Evolutionary conservation across 2,113 vertebrate species (phyloP).

Genomic region (Ceyx melanurus): DNA sequence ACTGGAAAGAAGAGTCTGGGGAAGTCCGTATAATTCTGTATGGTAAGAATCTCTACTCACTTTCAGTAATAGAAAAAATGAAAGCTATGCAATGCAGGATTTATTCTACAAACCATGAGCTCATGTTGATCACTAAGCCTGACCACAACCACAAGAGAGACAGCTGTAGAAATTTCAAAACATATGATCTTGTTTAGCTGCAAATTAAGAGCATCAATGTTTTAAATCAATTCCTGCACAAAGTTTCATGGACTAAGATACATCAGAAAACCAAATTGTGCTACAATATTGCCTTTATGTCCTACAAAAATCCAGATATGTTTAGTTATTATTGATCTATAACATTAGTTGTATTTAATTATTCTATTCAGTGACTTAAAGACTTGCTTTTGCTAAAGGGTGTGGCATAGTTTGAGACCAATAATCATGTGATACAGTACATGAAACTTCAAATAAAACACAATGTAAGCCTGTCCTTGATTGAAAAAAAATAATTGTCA

Average conservation of each 20-base stretch:
- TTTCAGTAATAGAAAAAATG: not conserved
- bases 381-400: not conserved
- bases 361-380: not conserved
- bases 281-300: not conserved
- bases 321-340: not conserved
- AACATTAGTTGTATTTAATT: not conserved
- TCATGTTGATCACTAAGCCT: not conserved
- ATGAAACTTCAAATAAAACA: not conserved
- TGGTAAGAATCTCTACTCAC: not conserved
- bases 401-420: not conserved
- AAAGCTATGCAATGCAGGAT: not conserved
- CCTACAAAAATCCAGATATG: not conserved
- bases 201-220: not conserved
- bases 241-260: not conserved
- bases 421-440: not conserved
- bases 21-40: not conserved
- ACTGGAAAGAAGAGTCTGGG: not conserved
- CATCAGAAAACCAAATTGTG: not conserved
- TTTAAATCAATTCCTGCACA: not conserved
- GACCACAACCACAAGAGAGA: not conserved
- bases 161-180: not conserved
- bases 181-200: not conserved
- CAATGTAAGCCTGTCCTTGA: not conserved
- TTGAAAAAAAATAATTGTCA: not conserved
- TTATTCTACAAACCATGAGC: not conserved